phyloP scores from a whole-genome alignment of 2,113 vertebrate genomes.

The Amblyopsis rosae region DNA sequence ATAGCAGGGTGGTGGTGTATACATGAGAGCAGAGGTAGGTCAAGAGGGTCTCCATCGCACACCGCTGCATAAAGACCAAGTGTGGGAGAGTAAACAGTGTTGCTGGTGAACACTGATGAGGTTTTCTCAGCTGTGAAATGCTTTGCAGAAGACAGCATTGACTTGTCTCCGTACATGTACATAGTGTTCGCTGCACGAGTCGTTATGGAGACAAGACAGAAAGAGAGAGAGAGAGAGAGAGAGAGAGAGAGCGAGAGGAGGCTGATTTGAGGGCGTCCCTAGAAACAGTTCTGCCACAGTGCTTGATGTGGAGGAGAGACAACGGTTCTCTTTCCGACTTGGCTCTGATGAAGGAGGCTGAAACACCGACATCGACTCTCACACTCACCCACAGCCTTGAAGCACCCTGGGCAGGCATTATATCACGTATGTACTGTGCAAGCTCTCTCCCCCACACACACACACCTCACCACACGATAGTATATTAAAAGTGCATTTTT shows the following conservation, averaged over 20 bases:
- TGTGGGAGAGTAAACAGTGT: neutral
- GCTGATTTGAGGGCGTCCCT: conserved; percentile 19
- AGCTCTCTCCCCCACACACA: neutral
- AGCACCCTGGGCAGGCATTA: neutral
- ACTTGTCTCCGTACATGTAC: too few species aligned
- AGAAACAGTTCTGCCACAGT: conserved; percentile 13
- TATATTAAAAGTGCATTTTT: conserved; percentile 62
- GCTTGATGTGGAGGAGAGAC: conserved; percentile 20
- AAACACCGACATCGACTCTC: conserved; percentile 13
- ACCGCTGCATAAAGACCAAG: neutral
- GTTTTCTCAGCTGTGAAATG: neutral
- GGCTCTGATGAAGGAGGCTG: too few species aligned
- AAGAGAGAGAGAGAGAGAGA: too few species aligned
- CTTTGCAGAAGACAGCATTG: too few species aligned
- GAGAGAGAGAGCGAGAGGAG: too few species aligned
- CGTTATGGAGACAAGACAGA: too few species aligned
- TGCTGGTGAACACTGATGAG: neutral
- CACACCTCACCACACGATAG: conserved; percentile 15
- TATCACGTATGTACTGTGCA: too few species aligned
- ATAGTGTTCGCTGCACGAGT: too few species aligned
- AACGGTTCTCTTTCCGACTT: conserved; percentile 2
- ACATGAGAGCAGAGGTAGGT: neutral
- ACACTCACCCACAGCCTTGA: conserved; percentile 41
- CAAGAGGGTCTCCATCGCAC: neutral
- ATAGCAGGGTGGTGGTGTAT: neutral